Base-by-base conservation (phyloP, 2,797 vertebrate genomes). In the Huso huso region DNA sequence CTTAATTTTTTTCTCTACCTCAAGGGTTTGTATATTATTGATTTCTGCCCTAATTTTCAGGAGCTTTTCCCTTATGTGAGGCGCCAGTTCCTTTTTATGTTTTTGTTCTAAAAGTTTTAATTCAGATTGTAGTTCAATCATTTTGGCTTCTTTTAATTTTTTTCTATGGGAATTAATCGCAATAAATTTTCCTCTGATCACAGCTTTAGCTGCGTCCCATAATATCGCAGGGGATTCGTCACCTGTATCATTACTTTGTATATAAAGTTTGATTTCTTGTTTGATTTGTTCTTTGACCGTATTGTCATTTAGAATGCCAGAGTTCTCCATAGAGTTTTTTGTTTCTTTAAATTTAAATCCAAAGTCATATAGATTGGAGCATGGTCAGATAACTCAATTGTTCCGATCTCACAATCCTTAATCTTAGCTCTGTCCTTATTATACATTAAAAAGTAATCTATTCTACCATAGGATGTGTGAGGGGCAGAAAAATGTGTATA, bases 1-100 rank as follows among this genome's bases (percentile, higher is more conserved):
- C 7, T 51, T 65, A 55, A 10, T 9, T 61, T 71, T 71, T 62
- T 66, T 71, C 37, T 68, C 49, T 15, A 68, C 48, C 49, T 65
- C 48, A 49, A 63, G 11, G 37, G n/a, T 61, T 11, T 49, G 12
- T 12, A 62, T 10, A 10, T 65, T 53, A n/a, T 71, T 48, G 57
- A 66, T 15, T 37, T 66, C 15, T 6, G 11, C 48, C 11, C 50
- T 64, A 2, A 62, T 8, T 10, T 5, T 18, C 15, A 18, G 15
- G 15, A 62, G 58, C 18, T 52, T n/a, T 6, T 51, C 7, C 49
- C 57, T 10, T 49, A 68, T 23, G 3, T 6, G 6, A 11, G 51
- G 15, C 15, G 67, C 49, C n/a, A 51, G 64, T 6, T 12, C 6
- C 2, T 51, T 13, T 13, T n/a, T 55, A 6, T 65, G 62, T 10